These are phyloP conservation scores for Anser brachyrhynchus DNA, from an alignment of 2,113 vertebrate species.

Conservation along the genomic window DNA sequence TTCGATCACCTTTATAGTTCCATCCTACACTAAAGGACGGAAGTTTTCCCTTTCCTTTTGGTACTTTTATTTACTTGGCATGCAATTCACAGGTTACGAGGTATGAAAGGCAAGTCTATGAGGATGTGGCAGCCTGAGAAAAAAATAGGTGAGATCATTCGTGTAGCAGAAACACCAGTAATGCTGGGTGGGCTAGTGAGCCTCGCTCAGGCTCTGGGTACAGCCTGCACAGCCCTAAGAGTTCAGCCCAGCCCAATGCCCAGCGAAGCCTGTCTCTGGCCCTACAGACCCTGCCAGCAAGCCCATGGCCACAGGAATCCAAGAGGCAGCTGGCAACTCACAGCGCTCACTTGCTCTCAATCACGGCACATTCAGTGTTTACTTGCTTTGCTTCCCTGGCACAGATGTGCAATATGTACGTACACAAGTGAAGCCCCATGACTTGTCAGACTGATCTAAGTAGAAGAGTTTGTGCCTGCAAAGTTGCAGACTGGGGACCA, in stretches of 20 bases:
- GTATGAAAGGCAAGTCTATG: not conserved
- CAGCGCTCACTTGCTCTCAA: not conserved
- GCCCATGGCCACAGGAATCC: not conserved
- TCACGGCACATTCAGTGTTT: not conserved
- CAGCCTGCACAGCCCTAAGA: not conserved
- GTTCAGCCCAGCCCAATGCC: not conserved
- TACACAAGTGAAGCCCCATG: not conserved
- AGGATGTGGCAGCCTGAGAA: not conserved
- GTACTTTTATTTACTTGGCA: not conserved
- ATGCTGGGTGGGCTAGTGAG: not conserved
- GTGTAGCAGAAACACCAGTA: not conserved
- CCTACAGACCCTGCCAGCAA: not conserved
- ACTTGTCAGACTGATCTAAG: not conserved
- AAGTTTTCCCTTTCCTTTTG: not conserved
- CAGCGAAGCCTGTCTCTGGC: not conserved
- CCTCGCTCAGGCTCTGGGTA: not conserved
- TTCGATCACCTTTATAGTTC: not conserved
- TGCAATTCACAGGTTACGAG: not conserved
- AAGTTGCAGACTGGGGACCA: not conserved
- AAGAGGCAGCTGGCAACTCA: rapidly evolving
- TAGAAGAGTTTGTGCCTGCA: not conserved
- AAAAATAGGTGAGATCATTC: not conserved
- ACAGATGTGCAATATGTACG: not conserved
- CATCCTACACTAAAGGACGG: not conserved
- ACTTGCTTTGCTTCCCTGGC: not conserved